These are phyloP conservation scores for Acipenser oxyrinchus DNA, from an alignment of 2,797 vertebrate species.

Conservation along the genomic window DNA sequence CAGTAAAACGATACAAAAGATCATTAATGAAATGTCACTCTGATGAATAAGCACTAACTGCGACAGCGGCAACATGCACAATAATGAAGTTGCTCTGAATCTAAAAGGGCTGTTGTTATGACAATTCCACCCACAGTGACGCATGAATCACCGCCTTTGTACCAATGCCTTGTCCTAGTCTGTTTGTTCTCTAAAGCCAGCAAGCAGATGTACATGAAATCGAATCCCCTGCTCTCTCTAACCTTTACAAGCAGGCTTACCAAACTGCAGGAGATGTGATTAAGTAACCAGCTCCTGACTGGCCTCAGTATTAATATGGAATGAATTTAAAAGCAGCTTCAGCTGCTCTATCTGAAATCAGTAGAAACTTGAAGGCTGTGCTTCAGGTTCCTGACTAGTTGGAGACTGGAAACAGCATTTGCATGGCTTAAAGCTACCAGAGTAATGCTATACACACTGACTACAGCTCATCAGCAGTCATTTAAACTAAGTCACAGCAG, in stretches of 20 bases:
- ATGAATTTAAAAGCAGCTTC: not conserved
- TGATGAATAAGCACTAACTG: no score
- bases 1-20: no score
- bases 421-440: no score
- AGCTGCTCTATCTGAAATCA: not conserved
- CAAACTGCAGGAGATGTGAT: constrained; percentile 8
- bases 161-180: not conserved
- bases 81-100: constrained; percentile 2
- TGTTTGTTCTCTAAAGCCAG: constrained; percentile 3
- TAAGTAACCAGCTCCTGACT: not conserved
- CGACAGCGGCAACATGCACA: no score
- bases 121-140: not conserved
- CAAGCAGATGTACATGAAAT: constrained; percentile 11
- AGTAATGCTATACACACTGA: no score
- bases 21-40: no score
- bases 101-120: constrained; percentile 7
- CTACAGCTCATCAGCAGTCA: no score
- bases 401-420: no score
- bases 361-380: not conserved
- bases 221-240: constrained; percentile 1
- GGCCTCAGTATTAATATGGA: not conserved
- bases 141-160: constrained; percentile 4
- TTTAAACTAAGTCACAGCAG: no score
- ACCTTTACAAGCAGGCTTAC: constrained; percentile 3
- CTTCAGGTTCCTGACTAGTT: no score